Evolutionary conservation across 2,888 invertebrate genomes (phyloP).

Genomic region (Liodrosophila aerea): DNA sequence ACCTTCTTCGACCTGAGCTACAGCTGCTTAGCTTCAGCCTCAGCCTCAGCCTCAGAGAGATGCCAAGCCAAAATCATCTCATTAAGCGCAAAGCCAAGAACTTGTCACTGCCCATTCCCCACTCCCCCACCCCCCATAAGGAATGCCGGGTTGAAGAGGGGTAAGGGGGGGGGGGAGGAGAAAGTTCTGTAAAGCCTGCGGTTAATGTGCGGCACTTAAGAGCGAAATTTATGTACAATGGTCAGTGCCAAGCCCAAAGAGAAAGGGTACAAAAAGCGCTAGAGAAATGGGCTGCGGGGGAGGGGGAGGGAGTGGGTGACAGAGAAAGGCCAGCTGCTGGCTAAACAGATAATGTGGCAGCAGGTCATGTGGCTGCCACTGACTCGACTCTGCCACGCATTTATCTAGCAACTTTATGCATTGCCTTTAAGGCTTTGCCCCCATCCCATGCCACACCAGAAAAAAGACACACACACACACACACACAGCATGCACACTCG

Average conservation of each 20-base stretch:
- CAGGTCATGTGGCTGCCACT: slow-evolving; percentile 30
- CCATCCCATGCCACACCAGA: not conserved
- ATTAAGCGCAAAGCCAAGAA: slow-evolving; percentile 36
- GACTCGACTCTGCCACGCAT: slow-evolving; percentile 38
- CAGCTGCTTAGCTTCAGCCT: not conserved
- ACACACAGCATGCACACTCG: slow-evolving; percentile 45
- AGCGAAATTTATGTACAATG: slow-evolving; percentile 52
- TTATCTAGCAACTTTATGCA: slow-evolving; percentile 50
- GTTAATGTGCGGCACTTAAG: slow-evolving; percentile 63
- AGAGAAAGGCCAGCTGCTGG: slow-evolving; percentile 12
- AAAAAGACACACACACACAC: slow-evolving; percentile 30
- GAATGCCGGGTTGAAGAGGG: slow-evolving; percentile 8
- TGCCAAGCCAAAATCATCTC: slow-evolving; percentile 37
- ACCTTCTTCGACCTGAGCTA: slow-evolving; percentile 1
- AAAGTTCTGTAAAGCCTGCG: slow-evolving; percentile 37
- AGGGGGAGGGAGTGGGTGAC: not conserved
- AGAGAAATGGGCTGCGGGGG: not conserved
- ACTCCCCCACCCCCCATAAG: slow-evolving; percentile 9
- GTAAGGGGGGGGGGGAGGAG: not conserved
- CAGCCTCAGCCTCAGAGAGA: no score
- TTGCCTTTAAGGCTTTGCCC: slow-evolving; percentile 24
- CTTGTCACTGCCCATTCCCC: slow-evolving; percentile 16
- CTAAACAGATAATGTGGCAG: slow-evolving; percentile 48
- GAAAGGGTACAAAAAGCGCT: not conserved
- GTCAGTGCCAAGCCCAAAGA: slow-evolving; percentile 27